Conservation (phyloP, 2,113 vertebrate genomes). For the Pluvialis apricaria region DNA sequence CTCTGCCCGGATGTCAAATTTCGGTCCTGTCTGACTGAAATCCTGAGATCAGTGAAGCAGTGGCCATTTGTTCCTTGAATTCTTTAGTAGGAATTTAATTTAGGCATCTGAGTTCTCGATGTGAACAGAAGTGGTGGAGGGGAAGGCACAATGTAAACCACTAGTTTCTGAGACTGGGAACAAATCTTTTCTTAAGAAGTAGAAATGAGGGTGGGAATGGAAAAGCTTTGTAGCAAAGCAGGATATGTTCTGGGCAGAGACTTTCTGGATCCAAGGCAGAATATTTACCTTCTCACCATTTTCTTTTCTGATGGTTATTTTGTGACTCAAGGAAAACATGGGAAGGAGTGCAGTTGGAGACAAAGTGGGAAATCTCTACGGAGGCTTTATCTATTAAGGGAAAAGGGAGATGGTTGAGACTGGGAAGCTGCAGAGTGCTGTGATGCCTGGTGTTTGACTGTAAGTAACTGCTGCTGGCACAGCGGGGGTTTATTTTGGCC, state of each 20-base stretch:
- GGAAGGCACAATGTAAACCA: neutral
- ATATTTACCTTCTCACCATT: neutral
- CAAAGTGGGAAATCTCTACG: neutral
- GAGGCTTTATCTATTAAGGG: neutral
- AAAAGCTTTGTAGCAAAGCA: neutral
- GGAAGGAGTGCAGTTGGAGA: neutral
- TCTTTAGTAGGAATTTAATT: neutral
- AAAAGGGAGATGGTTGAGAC: neutral
- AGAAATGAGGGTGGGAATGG: slow-evolving; percentile 21
- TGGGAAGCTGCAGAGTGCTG: neutral
- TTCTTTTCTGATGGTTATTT: neutral
- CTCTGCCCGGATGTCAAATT: neutral
- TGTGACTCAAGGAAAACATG: neutral
- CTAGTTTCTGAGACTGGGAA: neutral
- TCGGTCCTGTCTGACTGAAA: neutral
- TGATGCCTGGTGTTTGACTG: neutral
- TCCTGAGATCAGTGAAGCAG: neutral
- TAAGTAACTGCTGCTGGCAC: slow-evolving; percentile 64
- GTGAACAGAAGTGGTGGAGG: neutral
- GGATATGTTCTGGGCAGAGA: neutral
- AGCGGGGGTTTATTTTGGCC: slow-evolving; percentile 65
- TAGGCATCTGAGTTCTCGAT: neutral
- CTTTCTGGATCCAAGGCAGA: neutral
- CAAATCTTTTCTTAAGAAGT: neutral
- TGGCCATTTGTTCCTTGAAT: neutral